phyloP scores from a whole-genome alignment of 2,797 vertebrate genomes.

The Gymnopithys bicolor region DNA sequence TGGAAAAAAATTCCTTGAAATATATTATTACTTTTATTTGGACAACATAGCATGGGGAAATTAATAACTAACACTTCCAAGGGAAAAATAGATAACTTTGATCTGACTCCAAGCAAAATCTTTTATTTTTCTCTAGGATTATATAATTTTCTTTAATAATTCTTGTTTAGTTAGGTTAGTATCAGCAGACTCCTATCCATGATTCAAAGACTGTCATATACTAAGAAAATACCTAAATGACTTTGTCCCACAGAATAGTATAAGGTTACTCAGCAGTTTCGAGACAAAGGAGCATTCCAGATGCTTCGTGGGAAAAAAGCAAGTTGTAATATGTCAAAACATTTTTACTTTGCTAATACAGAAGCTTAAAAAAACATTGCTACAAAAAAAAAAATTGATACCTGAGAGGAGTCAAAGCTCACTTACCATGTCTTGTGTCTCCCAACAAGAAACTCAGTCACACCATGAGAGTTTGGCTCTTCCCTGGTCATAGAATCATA shows the following conservation, averaged over 20 bases:
- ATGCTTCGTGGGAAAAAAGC: background rate
- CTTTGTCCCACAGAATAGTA: accelerated
- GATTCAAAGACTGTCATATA: background rate
- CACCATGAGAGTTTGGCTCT: background rate
- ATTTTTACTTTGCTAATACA: background rate
- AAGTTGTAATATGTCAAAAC: background rate
- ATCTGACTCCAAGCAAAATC: background rate
- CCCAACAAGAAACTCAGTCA: background rate
- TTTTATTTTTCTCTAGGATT: background rate
- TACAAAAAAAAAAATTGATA: background rate
- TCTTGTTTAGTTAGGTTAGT: background rate
- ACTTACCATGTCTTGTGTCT: background rate
- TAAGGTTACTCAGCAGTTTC: background rate
- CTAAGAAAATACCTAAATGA: background rate
- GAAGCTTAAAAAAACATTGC: background rate
- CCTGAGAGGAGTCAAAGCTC: background rate
- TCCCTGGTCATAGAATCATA: background rate
- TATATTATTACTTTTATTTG: background rate
- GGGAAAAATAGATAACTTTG: background rate
- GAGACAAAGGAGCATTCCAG: background rate
- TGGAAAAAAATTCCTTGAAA: background rate
- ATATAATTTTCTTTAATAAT: background rate
- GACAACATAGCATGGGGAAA: background rate
- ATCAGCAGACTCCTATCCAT: background rate
- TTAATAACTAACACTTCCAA: background rate